A percentile compares a stretch with the other conserved stretches of the same genome.
Evolutionary conservation across 2,797 vertebrate species (phyloP).

Genomic region (Coendou prehensilis): DNA sequence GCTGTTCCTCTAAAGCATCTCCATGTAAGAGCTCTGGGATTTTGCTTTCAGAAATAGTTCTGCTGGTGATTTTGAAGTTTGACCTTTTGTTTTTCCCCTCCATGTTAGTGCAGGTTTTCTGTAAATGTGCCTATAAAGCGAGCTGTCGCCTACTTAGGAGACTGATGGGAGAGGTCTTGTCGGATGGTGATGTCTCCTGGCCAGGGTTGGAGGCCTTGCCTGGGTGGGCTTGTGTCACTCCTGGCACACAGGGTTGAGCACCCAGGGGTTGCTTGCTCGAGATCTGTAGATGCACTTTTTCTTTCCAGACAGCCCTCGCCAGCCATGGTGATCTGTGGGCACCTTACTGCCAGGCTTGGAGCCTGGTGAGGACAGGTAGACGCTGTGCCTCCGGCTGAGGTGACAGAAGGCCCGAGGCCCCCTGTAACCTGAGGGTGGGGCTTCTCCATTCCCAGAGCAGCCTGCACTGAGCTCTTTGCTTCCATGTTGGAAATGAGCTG

Average conservation of each 20-base stretch:
- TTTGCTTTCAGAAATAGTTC: constrained; percentile 55
- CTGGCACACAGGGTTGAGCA: neutral
- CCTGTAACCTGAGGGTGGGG: neutral
- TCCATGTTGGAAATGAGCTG: neutral
- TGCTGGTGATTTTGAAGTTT: constrained; percentile 69
- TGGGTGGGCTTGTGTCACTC: neutral
- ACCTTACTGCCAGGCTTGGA: neutral
- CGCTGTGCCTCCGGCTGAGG: neutral
- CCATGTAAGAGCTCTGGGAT: neutral
- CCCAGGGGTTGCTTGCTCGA: neutral
- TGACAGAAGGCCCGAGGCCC: neutral
- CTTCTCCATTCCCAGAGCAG: neutral
- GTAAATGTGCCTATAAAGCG: neutral
- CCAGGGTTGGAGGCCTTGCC: neutral
- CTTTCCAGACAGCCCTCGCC: neutral
- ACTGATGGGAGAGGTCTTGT: neutral
- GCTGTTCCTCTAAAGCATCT: neutral
- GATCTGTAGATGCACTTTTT: neutral
- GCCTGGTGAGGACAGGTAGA: neutral
- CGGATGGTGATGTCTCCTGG: neutral
- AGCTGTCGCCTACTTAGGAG: neutral
- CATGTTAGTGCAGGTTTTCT: constrained; percentile 14
- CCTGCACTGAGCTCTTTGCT: neutral
- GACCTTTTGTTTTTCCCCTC: constrained; percentile 65
- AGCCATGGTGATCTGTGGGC: neutral